Evolutionary conservation across 1,140 invertebrate genomes (phyloP).

Genomic region (Drosophila bifasciata): DNA sequence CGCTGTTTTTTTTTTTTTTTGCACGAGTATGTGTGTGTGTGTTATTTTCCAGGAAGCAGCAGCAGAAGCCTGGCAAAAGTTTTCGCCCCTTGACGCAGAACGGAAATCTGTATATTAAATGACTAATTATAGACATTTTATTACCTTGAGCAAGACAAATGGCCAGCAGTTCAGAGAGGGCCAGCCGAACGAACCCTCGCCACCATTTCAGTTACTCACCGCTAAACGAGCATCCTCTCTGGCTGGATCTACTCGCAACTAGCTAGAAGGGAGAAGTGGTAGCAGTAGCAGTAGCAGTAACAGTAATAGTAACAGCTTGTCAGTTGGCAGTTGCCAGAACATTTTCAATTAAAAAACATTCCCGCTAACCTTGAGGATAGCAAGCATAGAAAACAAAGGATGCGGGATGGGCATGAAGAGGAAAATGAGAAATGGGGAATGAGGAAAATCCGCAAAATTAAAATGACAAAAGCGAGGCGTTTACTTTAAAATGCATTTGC

Average conservation of each 20-base stretch:
- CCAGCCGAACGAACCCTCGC: conserved; percentile 38
- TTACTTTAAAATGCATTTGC: conserved; percentile 81
- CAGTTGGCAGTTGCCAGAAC: conserved; percentile 56
- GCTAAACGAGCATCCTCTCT: neutral
- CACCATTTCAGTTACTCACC: conserved; percentile 8
- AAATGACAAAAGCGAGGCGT: conserved; percentile 78
- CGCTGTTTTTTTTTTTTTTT: conserved; percentile 32
- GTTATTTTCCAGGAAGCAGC: conserved; percentile 32
- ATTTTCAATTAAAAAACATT: conserved; percentile 78
- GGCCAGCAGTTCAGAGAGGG: conserved; percentile 54
- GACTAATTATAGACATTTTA: conserved; percentile 83
- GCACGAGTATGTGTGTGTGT: conserved; percentile 3
- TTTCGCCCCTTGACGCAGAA: conserved; percentile 80
- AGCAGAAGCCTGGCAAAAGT: conserved; percentile 57
- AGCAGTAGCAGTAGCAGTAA: conserved; percentile 4
- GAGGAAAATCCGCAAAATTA: conserved; percentile 79
- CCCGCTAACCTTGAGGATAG: conserved; percentile 62
- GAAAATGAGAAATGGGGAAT: too few relatives aligned
- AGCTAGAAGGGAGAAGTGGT: conserved; percentile 13
- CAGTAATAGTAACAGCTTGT: conserved; percentile 51
- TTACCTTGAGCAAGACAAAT: conserved; percentile 82
- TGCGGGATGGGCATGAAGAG: conserved; percentile 42
- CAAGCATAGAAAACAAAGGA: conserved; percentile 2
- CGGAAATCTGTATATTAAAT: conserved; percentile 83
- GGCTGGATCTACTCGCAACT: too few relatives aligned